Base-by-base conservation (phyloP, 2,888 invertebrate species). In the Hirtodrosophila duncani region DNA sequence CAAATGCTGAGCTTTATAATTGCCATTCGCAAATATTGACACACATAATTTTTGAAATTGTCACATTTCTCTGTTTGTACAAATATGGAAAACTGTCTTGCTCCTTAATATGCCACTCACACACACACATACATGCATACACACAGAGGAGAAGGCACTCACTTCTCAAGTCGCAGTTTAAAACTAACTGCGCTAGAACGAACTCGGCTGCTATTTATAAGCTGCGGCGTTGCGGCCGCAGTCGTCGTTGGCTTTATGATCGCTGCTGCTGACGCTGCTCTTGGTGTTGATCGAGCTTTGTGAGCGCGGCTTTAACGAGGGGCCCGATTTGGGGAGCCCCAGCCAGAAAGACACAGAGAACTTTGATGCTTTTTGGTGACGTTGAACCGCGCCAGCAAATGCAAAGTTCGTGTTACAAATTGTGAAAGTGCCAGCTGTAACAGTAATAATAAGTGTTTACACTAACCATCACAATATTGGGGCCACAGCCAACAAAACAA, bases 191-290 rank as follows among this genome's bases (percentile, higher is more conserved):
- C 16, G 52, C 34, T 57, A 71, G 70, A 81, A 84, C 75, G 58
- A 48, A 55, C 63, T 18, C 29, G 44, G 63, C 72, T 62, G 67
- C 56, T 83, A 82, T 84, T 84, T 83, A 83, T 83, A 80, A 82
- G 72, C 70, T 80, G 65, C 36, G 37, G 10, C 41, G 10, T 20
- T 10, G 56, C 44, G 41, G 44, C 44, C 9, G 37, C 7, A 13
- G 17, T 24, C 3, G 33, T 20, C 21, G 14, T 24, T 31, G 38
- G 14, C 13, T 3, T n/a, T 20, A 10, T 14, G 60, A 50, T 56
- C 37, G 18, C 1, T 18, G 30, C 30, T 8, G 24, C 13, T 20
- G 14, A 10, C 30, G 26, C 29, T 23, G 44, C 33, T 44, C 56
- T 52, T 24, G 45, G 3, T n/a, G 4, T 13, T 26, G 8, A 4